These are phyloP conservation scores for Platichthys stellatus DNA, from an alignment of 2,113 vertebrate species.

Conservation along the genomic window DNA sequence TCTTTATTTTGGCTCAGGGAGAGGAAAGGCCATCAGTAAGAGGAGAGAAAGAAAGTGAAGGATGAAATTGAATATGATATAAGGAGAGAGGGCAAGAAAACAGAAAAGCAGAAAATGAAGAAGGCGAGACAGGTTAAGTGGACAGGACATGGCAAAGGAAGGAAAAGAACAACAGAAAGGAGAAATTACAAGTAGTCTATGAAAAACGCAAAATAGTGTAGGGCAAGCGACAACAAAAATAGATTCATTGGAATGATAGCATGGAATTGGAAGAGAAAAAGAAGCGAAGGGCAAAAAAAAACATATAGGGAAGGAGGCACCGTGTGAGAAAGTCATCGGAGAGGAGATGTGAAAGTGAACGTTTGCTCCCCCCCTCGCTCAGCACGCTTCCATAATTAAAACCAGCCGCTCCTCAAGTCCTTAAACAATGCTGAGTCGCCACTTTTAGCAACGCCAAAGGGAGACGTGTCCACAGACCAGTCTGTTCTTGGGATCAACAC, in stretches of 20 bases:
- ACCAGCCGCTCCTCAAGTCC: slow-evolving; percentile 36
- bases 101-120: neutral
- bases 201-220: neutral
- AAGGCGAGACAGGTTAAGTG: neutral
- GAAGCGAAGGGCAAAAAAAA: rapidly evolving
- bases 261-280: neutral
- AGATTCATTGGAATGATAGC: neutral
- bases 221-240: neutral
- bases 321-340: slow-evolving; percentile 30
- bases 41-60: neutral
- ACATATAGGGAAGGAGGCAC: neutral
- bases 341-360: slow-evolving; percentile 40
- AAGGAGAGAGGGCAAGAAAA: slow-evolving; percentile 12
- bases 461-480: slow-evolving; percentile 28
- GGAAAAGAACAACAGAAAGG: neutral
- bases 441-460: slow-evolving; percentile 38
- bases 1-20: neutral
- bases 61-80: slow-evolving; percentile 51
- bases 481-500: slow-evolving; percentile 50
- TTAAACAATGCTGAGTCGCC: slow-evolving; percentile 59
- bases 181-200: neutral
- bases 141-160: neutral
- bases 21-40: slow-evolving; percentile 9
- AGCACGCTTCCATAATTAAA: slow-evolving; percentile 67
- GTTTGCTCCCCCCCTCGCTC: slow-evolving; percentile 40